Percentiles rank a stretch among this genome's conserved stretches.
These are phyloP conservation scores for Gallinago media DNA, from an alignment of 2,113 vertebrate genomes.

Conservation along the genomic window DNA sequence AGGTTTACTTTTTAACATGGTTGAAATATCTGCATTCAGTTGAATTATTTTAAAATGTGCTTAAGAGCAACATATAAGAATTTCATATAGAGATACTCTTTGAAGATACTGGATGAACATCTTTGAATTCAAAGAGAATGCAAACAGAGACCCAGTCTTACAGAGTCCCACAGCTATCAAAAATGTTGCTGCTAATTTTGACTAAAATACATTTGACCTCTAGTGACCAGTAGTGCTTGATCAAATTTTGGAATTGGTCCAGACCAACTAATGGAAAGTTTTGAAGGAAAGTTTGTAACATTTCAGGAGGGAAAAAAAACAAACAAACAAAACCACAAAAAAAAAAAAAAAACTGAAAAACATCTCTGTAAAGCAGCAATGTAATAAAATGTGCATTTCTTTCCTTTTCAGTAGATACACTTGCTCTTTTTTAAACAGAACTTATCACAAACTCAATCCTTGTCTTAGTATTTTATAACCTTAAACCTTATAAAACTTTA, in stretches of 20 bases:
- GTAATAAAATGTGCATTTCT: not conserved
- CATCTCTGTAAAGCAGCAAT: not conserved
- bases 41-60: not conserved
- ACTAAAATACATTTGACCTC: not conserved
- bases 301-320: not conserved
- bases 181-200: not conserved
- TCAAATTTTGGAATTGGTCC: not conserved
- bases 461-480: conserved; percentile 78
- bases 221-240: not conserved
- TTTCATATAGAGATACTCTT: not conserved
- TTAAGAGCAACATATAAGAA: not conserved
- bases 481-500: conserved; percentile 78
- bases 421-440: conserved; percentile 32
- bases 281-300: not conserved
- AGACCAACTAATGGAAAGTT: not conserved
- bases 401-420: not conserved
- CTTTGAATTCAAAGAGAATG: not conserved
- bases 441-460: conserved; percentile 31
- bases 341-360: not conserved
- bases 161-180: not conserved
- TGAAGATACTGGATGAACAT: not conserved
- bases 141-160: not conserved
- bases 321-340: not conserved
- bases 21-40: not conserved
- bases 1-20: not conserved